These are phyloP conservation scores for Platichthys stellatus DNA, from an alignment of 2,113 vertebrate genomes.

Conservation along the genomic window DNA sequence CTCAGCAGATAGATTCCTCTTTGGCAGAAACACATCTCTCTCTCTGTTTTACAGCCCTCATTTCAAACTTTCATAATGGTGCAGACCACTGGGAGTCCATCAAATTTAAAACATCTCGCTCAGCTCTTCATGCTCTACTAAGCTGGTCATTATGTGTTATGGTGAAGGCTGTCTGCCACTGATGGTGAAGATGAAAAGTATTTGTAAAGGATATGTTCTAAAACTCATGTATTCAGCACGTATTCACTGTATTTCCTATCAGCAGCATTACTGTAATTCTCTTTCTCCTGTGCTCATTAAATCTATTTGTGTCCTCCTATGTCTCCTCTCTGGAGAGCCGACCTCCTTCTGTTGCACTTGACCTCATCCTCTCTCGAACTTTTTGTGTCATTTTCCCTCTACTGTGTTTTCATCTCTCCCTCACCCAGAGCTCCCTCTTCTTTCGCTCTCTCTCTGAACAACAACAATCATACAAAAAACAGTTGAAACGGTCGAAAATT, in stretches of 20 bases:
- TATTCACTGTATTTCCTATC: slow-evolving; percentile 11
- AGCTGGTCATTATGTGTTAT: too few species aligned
- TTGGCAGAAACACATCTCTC: too few species aligned
- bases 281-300: slow-evolving; percentile 32
- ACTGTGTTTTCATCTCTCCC: background rate
- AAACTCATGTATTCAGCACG: background rate
- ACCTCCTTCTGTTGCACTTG: slow-evolving; percentile 56
- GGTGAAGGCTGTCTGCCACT: background rate
- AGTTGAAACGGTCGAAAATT: too few species aligned
- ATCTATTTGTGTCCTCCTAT: slow-evolving; percentile 21
- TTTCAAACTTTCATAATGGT: too few species aligned
- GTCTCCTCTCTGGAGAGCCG: slow-evolving; percentile 43
- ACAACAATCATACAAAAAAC: background rate
- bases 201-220: background rate
- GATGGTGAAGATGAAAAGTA: background rate
- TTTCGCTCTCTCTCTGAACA: background rate
- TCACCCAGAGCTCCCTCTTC: background rate
- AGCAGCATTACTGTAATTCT: background rate
- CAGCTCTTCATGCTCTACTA: too few species aligned
- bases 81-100: too few species aligned
- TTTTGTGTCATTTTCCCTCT: slow-evolving; percentile 15
- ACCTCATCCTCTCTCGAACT: slow-evolving; percentile 49
- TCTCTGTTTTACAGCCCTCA: too few species aligned
- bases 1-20: too few species aligned
- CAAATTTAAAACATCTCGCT: too few species aligned